Evolutionary conservation across 2,797 vertebrate species (phyloP), one percentile per base, ranked within the genome.

Genomic region (Parauchenoglanis punctatus): DNA sequence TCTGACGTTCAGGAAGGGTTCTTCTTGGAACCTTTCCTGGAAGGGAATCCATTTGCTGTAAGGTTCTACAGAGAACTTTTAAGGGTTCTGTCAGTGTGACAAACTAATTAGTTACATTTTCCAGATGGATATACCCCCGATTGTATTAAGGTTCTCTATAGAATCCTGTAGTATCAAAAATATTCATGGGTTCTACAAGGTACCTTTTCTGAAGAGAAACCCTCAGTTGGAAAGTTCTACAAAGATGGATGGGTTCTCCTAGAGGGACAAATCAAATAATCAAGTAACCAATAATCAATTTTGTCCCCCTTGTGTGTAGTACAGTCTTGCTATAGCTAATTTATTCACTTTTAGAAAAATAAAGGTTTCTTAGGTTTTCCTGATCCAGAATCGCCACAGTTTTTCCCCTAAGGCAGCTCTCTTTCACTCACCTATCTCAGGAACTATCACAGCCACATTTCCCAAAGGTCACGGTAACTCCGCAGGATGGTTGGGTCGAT

Each of bases 401-500:
- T 58, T 40, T 80, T 28, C n/a, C 20, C 11, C 54, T 63, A 4
- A 65, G 25, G 23, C 18, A 49, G 44, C 44, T 67, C 59, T 65
- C 44, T 82, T 49, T 65, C 44, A 82, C 81, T 46, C 40, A 4
- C 13, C 58, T 59, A 44, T 61, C 65, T 59, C 18, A 28, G 52
- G 35, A 58, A 86, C n/a, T 25, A 59, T 72, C 25, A 31, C 4
- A 46, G 52, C 10, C 77, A 81, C 52, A 52, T 73, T 73, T 86
- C 85, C 77, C 78, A 49, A 56, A 68, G 81, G 81, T 87, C 81
- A 54, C 0, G 8, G 25, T 35, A 61, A n/a, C 52, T 49, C 46
- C 0, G 46, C 52, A 35, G 73, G 23, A 76, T 13, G 61, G 58
- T 25, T 25, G 44, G 58, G 56, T 77, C 17, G 72, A 87, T 84